Evolutionary conservation across 2,797 vertebrate genomes (phyloP).

Genomic region (Sebastes goodei): DNA sequence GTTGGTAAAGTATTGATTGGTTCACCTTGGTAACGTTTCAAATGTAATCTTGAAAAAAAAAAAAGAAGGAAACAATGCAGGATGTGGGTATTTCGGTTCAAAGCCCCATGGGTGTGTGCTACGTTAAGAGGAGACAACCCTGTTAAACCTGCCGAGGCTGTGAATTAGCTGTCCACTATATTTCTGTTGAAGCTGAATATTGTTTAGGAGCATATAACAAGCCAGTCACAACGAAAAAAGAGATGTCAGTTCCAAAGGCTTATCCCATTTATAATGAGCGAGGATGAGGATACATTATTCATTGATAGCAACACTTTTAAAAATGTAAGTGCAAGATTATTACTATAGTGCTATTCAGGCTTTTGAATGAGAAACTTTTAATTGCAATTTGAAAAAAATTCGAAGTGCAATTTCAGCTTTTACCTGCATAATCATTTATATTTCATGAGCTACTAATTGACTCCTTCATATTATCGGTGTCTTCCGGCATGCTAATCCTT

Average conservation of each 20-base stretch:
- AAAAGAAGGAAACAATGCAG: neutral
- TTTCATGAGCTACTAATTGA: constrained; percentile 70
- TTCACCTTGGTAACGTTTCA: constrained; percentile 60
- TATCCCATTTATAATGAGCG: constrained; percentile 11
- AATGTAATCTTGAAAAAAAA: constrained; percentile 44
- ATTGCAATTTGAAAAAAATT: constrained; percentile 19
- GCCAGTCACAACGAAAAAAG: constrained; percentile 31
- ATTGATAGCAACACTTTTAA: constrained; percentile 21
- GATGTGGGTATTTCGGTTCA: constrained; percentile 43
- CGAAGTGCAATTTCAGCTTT: constrained; percentile 34
- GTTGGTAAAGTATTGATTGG: constrained; percentile 63
- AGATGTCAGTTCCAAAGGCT: constrained; percentile 14
- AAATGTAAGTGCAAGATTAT: constrained; percentile 14
- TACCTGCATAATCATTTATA: constrained; percentile 60
- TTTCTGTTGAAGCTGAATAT: constrained; percentile 40
- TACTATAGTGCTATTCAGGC: neutral
- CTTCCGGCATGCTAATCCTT: constrained; percentile 52
- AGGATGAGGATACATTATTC: constrained; percentile 7
- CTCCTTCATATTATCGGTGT: constrained; percentile 51
- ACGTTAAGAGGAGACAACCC: constrained; percentile 43
- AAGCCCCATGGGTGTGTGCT: constrained; percentile 36
- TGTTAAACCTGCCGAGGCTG: constrained; percentile 48
- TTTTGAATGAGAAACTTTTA: constrained; percentile 24
- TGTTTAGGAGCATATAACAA: constrained; percentile 43
- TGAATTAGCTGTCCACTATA: constrained; percentile 50